Base-by-base conservation (phyloP, 2,113 vertebrate genomes). In the Calidris pugnax region DNA sequence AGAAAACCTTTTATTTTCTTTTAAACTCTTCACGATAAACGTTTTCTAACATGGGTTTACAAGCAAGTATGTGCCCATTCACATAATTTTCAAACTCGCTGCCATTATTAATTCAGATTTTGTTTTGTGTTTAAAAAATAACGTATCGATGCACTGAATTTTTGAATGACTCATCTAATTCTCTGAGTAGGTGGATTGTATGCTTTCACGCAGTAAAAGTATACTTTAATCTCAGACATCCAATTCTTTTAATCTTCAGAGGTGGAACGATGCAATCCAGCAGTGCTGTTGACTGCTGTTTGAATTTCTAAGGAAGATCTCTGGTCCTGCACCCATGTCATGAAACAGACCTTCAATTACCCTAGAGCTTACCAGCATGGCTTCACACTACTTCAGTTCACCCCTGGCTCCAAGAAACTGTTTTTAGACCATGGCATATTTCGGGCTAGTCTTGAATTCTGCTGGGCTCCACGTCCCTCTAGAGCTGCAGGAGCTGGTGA, bases 131-230 rank as follows among this genome's bases (percentile, higher is more conserved):
- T 96, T 71, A 85, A 95, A 78, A 80, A 83, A 55, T 59, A 94
- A 87, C n/a, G 71, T 82, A 91, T 85, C 51, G 59, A 87, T 93
- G 89, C 78, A 80, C 66, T 47, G 69, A 87, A 95, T 82, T 96
- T 95, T 87, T 73, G 43, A 85, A 64, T 97, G 96, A 97, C 71
- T 96, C 94, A 97, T 89, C 93, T 97, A 94, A 95, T 96, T 97
- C 93, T 59, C 60, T 12, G 67, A 95, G 94, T 95, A 89, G 91
- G 94, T 93, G 91, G 87, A 82, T 47, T 91, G 71, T 94, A 87
- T 95, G 57, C 55, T 71, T 95, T 89, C 71, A 62, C 0, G 1
- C 83, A 75, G 73, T 37, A 64, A 85, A 94, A 89, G 43, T 69
- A 47, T 80, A 83, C 89, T 94, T 91, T 86, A 86, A 90, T 92